phyloP scores from a whole-genome alignment of 2,888 invertebrate species.

The Euzophera pinguis region DNA sequence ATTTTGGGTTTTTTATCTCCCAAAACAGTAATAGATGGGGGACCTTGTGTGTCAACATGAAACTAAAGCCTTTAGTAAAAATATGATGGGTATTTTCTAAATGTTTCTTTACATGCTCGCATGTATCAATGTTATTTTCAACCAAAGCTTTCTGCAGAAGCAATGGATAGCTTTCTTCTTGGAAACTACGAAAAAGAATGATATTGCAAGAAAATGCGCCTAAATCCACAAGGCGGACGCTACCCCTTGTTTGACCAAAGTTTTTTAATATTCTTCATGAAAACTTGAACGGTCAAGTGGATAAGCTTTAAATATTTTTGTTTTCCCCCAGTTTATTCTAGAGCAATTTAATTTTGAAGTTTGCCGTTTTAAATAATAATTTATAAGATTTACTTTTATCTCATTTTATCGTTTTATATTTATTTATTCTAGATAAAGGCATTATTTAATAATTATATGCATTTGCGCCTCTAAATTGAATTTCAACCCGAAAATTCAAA shows the following conservation, averaged over 20 bases:
- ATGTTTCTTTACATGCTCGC: background rate
- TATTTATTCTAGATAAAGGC: no score
- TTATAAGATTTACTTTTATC: background rate
- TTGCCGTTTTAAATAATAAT: constrained; percentile 7
- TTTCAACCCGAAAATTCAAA: no score
- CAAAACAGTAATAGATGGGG: constrained; percentile 43
- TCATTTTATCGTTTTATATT: no score
- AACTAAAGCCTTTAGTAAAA: constrained; percentile 18
- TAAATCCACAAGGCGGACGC: constrained; percentile 18
- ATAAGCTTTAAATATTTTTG: constrained; percentile 44
- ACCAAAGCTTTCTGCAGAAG: background rate
- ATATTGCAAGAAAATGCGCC: constrained; percentile 4
- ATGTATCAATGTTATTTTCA: background rate
- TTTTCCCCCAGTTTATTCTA: constrained; percentile 27
- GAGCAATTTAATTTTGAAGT: constrained; percentile 12
- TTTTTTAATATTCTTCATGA: constrained; percentile 61
- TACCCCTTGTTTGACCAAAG: constrained; percentile 46
- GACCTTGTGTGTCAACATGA: constrained; percentile 38
- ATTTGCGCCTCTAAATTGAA: no score
- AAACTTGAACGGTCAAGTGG: constrained; percentile 47
- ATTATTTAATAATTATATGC: no score
- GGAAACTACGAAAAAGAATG: background rate
- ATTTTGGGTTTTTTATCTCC: constrained; percentile 53
- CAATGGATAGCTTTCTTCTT: constrained; percentile 1
- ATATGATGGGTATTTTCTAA: constrained; percentile 6